Base-by-base conservation (phyloP, 2,113 vertebrate genomes). In the Suncus etruscus region DNA sequence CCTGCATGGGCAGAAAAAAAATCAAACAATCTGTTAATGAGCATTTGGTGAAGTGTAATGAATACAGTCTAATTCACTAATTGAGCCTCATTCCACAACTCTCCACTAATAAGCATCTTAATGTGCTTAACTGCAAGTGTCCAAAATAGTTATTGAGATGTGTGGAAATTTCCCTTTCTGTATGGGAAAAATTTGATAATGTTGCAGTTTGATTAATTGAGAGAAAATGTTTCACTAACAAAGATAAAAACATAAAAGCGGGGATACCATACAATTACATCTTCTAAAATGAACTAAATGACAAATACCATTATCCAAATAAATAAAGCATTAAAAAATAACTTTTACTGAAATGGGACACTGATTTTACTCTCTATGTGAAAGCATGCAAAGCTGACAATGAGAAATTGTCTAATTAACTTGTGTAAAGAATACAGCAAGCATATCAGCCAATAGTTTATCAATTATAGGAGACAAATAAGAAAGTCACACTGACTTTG, bases 31-130 rank as follows among this genome's bases (percentile, higher is more conserved):
- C 94, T 94, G 94, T 90, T 95, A 97, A 97, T 95, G 94, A 97
- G 95, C 95, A 94, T 95, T 97, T 95, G 94, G 95, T 94, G 93
- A 94, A 97, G 90, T 95, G 95, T 94, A 97, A 95, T 97, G 95
- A 96, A 97, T 97, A 96, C 92, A 95, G 94, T 93, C 95, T 97
- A 97, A 97, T 94, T 96, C 92, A 95, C 95, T 97, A 97, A 97
- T 96, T 95, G 95, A 94, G 89, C 76, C 93, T 94, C 90, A 95
- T 97, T 96, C 94, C 95, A 94, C 94, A 95, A 96, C 91, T 97
- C 94, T 96, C 93, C 93, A 82, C 94, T 96, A 97, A 96, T 97
- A 97, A 97, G 95, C 90, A 84, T 95, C 93, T 94, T 96, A 96
- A 97, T 96, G 91, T 94, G 95, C 95, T 95, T 95, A 96, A 96